These are phyloP conservation scores for Lophochroa leadbeateri DNA, from an alignment of 2,113 vertebrate genomes.

Conservation along the genomic window DNA sequence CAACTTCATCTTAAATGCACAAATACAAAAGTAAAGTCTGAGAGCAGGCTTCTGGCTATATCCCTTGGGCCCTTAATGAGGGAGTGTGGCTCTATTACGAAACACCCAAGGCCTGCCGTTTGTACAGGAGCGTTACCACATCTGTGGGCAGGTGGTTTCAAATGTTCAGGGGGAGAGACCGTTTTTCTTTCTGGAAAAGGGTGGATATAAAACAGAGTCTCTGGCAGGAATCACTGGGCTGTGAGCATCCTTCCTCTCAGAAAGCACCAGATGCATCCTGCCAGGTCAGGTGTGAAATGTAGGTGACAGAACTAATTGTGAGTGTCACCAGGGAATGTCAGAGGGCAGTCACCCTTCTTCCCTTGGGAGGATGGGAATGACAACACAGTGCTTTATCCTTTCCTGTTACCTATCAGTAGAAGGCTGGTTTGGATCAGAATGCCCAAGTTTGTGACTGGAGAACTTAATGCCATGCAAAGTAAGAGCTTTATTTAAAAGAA, in stretches of 20 bases:
- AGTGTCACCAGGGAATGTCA: conserved; percentile 9
- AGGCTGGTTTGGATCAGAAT: neutral
- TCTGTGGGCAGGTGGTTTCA: neutral
- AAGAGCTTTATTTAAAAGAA: neutral
- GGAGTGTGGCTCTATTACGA: accelerated
- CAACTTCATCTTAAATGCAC: neutral
- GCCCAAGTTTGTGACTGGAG: neutral
- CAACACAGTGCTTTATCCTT: neutral
- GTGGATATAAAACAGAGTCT: neutral
- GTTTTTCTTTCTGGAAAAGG: neutral
- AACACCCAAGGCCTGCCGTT: neutral
- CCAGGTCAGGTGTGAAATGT: conserved; percentile 19
- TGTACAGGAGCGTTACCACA: neutral
- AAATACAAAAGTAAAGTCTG: neutral
- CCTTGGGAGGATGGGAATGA: accelerated
- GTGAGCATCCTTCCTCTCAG: conserved; percentile 42
- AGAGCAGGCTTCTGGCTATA: neutral
- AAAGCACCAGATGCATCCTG: conserved; percentile 53
- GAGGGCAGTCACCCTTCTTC: neutral
- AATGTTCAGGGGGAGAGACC: neutral
- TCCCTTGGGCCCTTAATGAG: neutral
- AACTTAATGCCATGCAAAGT: neutral
- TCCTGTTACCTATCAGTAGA: neutral
- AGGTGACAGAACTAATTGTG: conserved; percentile 35
- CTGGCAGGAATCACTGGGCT: conserved; percentile 13